Evolutionary conservation across 1,140 invertebrate species (phyloP).

Genomic region (Mercenaria mercenaria): DNA sequence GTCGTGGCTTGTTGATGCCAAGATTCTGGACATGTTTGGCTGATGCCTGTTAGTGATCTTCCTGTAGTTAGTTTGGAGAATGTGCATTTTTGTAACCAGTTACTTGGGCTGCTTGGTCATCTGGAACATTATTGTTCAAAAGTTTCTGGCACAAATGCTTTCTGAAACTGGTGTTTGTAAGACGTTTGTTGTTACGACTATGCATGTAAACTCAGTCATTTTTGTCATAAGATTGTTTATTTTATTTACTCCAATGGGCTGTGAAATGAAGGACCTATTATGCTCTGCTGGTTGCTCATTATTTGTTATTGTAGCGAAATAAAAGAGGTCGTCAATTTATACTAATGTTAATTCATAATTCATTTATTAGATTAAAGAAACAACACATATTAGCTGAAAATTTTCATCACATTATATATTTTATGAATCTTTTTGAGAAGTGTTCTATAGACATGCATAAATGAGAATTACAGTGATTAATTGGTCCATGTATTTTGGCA

Average conservation of each 20-base stretch:
- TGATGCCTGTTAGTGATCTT: too few species aligned
- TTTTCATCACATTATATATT: too few species aligned
- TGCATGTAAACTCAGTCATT: background rate
- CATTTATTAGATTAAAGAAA: too few species aligned
- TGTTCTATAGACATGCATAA: too few species aligned
- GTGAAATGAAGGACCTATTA: background rate
- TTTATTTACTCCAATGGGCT: background rate
- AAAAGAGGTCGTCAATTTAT: background rate
- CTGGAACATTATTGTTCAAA: background rate
- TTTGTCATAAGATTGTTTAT: background rate
- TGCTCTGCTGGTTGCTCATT: background rate
- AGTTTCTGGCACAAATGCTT: slow-evolving; percentile 16
- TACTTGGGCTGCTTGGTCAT: background rate
- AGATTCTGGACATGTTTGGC: too few species aligned
- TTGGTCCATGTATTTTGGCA: too few species aligned
- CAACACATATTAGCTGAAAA: too few species aligned
- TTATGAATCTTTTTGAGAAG: too few species aligned
- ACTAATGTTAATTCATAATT: too few species aligned
- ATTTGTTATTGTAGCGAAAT: background rate
- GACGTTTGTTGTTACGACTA: background rate
- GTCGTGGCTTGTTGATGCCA: too few species aligned
- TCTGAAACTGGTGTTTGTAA: background rate
- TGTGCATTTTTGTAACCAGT: background rate
- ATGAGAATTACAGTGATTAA: too few species aligned
- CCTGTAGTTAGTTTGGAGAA: too few species aligned